These are phyloP conservation scores for Serripes groenlandicus DNA, from an alignment of 2,888 invertebrate genomes.

Conservation along the genomic window DNA sequence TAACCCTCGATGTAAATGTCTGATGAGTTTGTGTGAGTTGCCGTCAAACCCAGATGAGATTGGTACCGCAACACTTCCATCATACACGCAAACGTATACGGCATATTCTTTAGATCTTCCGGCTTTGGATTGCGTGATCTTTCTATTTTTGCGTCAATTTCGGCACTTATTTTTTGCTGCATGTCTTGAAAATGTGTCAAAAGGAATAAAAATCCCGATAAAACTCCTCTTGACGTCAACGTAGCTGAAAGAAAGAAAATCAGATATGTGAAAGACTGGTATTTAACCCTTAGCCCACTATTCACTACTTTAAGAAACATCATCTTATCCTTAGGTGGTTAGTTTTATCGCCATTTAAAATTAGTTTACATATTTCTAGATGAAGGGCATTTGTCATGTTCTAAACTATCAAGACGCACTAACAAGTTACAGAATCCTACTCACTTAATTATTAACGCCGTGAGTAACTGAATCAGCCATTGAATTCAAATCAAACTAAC, in stretches of 20 bases:
- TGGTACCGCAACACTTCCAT: constrained; percentile 75
- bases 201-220: constrained; percentile 73
- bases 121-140: constrained; percentile 61
- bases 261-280: too few relatives aligned
- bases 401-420: too few relatives aligned
- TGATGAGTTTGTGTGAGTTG: constrained; percentile 75
- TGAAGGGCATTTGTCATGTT: too few relatives aligned
- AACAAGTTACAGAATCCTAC: too few relatives aligned
- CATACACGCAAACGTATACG: constrained; percentile 77
- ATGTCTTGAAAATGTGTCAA: constrained; percentile 72
- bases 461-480: too few relatives aligned
- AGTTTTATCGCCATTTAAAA: too few relatives aligned
- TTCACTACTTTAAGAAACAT: too few relatives aligned
- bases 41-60: constrained; percentile 76
- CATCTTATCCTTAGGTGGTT: too few relatives aligned
- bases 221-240: constrained; percentile 69
- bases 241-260: constrained; percentile 64
- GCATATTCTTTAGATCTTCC: constrained; percentile 65
- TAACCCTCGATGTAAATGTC: constrained; percentile 66
- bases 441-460: too few relatives aligned
- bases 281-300: too few relatives aligned
- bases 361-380: too few relatives aligned
- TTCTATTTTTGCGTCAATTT: constrained; percentile 76
- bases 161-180: constrained; percentile 74
- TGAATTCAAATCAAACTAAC: too few relatives aligned